phyloP scores from a whole-genome alignment of 1,140 invertebrate species.

The Temnothorax curvispinosus region DNA sequence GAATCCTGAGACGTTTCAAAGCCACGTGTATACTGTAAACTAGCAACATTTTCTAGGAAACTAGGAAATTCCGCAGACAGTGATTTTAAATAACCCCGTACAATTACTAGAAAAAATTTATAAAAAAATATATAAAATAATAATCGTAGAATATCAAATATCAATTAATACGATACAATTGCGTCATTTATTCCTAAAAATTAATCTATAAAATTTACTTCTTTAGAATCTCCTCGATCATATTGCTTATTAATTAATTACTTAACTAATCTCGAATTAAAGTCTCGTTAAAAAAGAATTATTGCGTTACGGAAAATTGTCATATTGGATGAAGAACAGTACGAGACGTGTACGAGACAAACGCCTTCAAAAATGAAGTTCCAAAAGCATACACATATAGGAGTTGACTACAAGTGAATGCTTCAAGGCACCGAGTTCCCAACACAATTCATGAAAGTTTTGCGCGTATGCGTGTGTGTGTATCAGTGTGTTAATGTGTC shows the following conservation, averaged over 20 bases:
- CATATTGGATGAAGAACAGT: not conserved
- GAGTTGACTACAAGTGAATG: not conserved
- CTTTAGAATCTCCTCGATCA: not conserved
- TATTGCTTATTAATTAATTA: not conserved
- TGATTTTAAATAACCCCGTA: not conserved
- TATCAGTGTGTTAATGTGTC: not conserved
- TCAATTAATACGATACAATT: not conserved
- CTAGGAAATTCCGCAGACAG: not conserved
- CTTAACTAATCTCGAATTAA: not conserved
- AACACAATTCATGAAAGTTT: not conserved
- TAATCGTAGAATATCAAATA: no score
- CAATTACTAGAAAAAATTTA: not conserved
- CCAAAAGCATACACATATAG: not conserved
- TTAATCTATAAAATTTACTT: not conserved
- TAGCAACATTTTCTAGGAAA: not conserved
- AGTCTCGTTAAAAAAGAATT: not conserved
- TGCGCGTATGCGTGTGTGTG: not conserved
- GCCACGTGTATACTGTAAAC: not conserved
- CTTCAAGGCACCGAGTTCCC: constrained; percentile 20
- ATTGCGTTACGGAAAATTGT: not conserved
- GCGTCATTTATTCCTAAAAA: not conserved
- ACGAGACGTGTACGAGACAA: not conserved
- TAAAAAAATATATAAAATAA: not conserved
- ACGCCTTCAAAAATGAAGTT: not conserved
- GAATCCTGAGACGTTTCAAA: not conserved